Percentiles rank a stretch among this genome's conserved stretches.
Evolutionary conservation across 1,140 invertebrate species (phyloP).

Genomic region (Hypothenemus hampei): DNA sequence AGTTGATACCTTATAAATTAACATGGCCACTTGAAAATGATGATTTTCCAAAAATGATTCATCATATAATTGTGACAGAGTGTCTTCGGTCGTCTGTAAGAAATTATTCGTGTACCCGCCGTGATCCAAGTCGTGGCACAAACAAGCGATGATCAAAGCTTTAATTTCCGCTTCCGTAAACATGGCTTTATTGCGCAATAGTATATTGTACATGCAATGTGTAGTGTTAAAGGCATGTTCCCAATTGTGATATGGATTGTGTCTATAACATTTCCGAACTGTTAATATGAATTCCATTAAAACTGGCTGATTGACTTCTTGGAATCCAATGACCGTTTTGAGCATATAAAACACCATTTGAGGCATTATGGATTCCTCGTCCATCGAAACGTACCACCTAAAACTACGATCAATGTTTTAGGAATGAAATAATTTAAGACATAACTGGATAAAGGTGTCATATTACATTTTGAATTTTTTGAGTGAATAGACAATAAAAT

Average conservation of each 20-base stretch:
- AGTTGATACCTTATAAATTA: constrained; percentile 46
- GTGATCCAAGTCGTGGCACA: constrained; percentile 57
- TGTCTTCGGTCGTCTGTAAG: constrained; percentile 48
- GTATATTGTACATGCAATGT: constrained; percentile 54
- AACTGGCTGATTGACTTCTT: constrained; percentile 42
- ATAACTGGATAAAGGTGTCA: too few species aligned
- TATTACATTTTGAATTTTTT: too few species aligned
- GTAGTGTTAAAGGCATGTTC: constrained; percentile 55
- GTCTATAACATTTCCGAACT: constrained; percentile 48
- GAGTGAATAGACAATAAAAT: too few species aligned
- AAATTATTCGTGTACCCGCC: constrained; percentile 56
- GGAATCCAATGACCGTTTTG: constrained; percentile 44
- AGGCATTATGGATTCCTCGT: constrained; percentile 47
- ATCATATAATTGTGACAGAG: constrained; percentile 49
- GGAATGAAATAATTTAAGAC: neutral
- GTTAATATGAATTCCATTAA: constrained; percentile 47
- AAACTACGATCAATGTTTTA: too few species aligned
- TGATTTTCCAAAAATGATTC: constrained; percentile 54
- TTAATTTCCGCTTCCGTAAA: constrained; percentile 50
- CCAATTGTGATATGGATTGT: constrained; percentile 56
- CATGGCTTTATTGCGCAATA: constrained; percentile 46
- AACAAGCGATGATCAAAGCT: constrained; percentile 49
- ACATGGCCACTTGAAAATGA: constrained; percentile 51
- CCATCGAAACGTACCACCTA: constrained; percentile 50
- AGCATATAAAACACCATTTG: constrained; percentile 50